A percentile compares a stretch with the other conserved stretches of the same genome.
Evolutionary conservation across 2,113 vertebrate species (phyloP).

Genomic region (Poicephalus meyeri): DNA sequence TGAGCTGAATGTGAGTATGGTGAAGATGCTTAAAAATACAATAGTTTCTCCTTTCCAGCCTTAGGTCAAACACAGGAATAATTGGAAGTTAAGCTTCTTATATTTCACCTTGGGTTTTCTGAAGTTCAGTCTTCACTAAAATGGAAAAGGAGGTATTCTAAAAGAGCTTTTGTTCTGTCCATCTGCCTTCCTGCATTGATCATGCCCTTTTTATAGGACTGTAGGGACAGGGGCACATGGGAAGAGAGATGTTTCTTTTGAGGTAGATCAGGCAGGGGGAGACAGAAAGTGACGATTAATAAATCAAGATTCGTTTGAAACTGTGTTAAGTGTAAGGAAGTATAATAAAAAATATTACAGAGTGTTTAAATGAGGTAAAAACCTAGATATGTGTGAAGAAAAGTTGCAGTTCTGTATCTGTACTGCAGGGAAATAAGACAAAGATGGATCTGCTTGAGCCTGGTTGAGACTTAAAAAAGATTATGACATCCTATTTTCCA

Average conservation of each 20-base stretch:
- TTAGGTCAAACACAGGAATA: not conserved
- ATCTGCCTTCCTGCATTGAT: not conserved
- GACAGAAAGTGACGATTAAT: not conserved
- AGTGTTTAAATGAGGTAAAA: not conserved
- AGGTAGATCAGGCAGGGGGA: not conserved
- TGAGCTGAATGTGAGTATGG: not conserved
- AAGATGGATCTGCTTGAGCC: not conserved
- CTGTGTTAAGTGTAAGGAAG: not conserved
- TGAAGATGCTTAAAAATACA: not conserved
- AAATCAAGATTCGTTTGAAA: not conserved
- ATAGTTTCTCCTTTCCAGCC: not conserved
- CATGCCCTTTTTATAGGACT: not conserved
- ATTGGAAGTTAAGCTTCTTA: not conserved
- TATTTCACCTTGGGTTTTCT: not conserved
- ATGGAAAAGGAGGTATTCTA: not conserved
- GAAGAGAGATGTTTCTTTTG: not conserved
- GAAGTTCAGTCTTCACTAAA: not conserved
- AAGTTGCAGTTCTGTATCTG: not conserved
- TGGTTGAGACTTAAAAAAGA: not conserved
- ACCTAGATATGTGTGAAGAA: not conserved
- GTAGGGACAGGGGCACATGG: not conserved
- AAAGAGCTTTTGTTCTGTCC: not conserved
- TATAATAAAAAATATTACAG: not conserved
- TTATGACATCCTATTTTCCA: not conserved
- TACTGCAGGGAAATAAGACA: not conserved